Conservation (phyloP, 2,888 invertebrate genomes). For the Machimus rusticus region DNA sequence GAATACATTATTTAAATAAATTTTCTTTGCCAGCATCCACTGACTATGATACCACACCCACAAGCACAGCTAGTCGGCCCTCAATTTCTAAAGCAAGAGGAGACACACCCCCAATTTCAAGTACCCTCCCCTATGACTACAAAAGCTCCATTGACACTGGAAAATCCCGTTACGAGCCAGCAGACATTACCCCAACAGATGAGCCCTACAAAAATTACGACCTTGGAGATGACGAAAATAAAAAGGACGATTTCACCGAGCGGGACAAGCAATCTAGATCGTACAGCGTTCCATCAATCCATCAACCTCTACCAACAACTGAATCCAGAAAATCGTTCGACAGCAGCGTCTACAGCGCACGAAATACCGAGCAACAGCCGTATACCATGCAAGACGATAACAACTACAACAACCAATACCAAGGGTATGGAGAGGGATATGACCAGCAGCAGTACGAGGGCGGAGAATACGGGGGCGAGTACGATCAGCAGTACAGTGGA, state of each 20-base stretch:
- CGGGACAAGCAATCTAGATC: slow-evolving; percentile 54
- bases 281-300: background rate
- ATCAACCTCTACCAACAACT: background rate
- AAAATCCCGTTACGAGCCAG: slow-evolving; percentile 40
- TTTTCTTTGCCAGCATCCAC: slow-evolving; percentile 55
- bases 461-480: slow-evolving; percentile 49
- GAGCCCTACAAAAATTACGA: slow-evolving; percentile 48
- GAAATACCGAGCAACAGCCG: slow-evolving; percentile 40
- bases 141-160: background rate
- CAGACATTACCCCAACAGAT: slow-evolving; percentile 33
- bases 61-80: slow-evolving; percentile 1
- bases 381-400: slow-evolving; percentile 12
- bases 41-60: slow-evolving; percentile 60
- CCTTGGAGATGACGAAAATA: slow-evolving; percentile 61
- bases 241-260: slow-evolving; percentile 61
- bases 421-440: slow-evolving; percentile 51
- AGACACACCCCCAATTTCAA: slow-evolving; percentile 52
- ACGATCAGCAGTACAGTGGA: slow-evolving; percentile 44
- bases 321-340: background rate
- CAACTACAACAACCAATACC: slow-evolving; percentile 10
- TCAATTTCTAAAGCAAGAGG: slow-evolving; percentile 2
- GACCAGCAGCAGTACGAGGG: slow-evolving; percentile 53
- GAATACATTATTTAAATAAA: background rate
- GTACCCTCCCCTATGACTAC: slow-evolving; percentile 47
- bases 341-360: background rate